Evolutionary conservation across 2,888 invertebrate species (phyloP).

Genomic region (Seladonia tumulorum): DNA sequence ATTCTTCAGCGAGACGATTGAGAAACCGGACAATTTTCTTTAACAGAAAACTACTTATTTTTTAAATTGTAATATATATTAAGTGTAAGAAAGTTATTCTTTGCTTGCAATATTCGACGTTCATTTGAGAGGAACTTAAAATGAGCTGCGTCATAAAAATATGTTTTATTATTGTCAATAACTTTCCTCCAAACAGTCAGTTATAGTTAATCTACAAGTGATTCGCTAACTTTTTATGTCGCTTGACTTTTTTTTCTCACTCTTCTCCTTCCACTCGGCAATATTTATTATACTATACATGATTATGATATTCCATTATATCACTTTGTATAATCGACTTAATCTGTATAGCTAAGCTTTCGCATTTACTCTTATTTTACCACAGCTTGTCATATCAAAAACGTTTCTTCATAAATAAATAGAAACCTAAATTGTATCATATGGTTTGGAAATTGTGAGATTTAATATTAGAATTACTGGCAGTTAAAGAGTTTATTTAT

Average conservation of each 20-base stretch:
- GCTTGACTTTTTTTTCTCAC: not conserved
- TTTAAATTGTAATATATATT: not conserved
- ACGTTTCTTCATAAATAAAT: not conserved
- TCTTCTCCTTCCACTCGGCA: not conserved
- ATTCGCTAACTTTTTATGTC: not conserved
- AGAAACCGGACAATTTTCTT: not conserved
- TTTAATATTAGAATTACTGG: not conserved
- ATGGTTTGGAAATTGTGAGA: not conserved
- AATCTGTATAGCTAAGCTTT: not conserved
- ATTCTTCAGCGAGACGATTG: not conserved
- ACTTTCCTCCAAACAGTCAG: slow-evolving; percentile 5
- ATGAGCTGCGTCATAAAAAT: not conserved
- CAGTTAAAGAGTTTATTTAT: not conserved
- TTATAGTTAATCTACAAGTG: not conserved
- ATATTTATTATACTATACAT: not conserved
- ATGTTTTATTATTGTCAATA: slow-evolving; percentile 8
- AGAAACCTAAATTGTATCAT: not conserved
- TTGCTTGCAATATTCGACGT: not conserved
- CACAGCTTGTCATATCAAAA: not conserved
- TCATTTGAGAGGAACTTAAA: slow-evolving; percentile 2
- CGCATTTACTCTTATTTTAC: not conserved
- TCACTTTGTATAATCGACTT: not conserved
- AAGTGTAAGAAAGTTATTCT: not conserved
- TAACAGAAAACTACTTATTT: not conserved
- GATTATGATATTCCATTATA: not conserved